A percentile compares a stretch with the other conserved stretches of the same genome.
Conservation (phyloP, 2,888 invertebrate species). For the Bibio marci region DNA sequence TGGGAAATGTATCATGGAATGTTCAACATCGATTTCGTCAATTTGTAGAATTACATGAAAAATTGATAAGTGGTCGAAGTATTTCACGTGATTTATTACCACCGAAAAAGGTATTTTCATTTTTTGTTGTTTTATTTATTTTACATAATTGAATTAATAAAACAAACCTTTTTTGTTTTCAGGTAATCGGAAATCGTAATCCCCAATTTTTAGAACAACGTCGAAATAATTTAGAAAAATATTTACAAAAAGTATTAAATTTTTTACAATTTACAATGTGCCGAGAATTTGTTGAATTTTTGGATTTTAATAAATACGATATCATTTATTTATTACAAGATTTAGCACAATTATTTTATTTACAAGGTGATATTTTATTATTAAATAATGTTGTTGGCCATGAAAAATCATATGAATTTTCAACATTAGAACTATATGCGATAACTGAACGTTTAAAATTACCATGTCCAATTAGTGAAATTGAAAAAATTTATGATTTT, state of each 20-base stretch:
- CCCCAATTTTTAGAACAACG: constrained; percentile 75
- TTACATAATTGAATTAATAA: too few species aligned
- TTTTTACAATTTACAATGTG: constrained; percentile 68
- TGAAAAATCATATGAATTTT: constrained; percentile 3
- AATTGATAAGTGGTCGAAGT: constrained; percentile 62
- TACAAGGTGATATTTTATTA: constrained; percentile 50
- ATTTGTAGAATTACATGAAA: constrained; percentile 74
- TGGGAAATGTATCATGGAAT: constrained; percentile 62
- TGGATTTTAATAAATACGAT: constrained; percentile 81
- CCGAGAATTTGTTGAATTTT: constrained; percentile 60
- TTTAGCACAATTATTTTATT: constrained; percentile 60
- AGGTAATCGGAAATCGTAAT: constrained; percentile 71
- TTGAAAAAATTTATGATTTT: constrained; percentile 69
- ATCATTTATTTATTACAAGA: constrained; percentile 71
- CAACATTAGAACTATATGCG: constrained; percentile 57
- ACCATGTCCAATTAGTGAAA: constrained; percentile 65
- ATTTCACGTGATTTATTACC: constrained; percentile 74
- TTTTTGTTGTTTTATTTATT: too few species aligned
- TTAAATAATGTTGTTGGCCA: constrained; percentile 21
- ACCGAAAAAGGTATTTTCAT: constrained; percentile 63
- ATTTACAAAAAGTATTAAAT: constrained; percentile 58
- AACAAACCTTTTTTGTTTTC: background rate
- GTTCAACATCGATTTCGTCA: constrained; percentile 79
- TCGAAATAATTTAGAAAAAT: constrained; percentile 59
- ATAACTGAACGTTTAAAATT: constrained; percentile 74